Conservation (phyloP, 1,140 invertebrate species). For the Pachyrhynchus sulphureomaculatus region DNA sequence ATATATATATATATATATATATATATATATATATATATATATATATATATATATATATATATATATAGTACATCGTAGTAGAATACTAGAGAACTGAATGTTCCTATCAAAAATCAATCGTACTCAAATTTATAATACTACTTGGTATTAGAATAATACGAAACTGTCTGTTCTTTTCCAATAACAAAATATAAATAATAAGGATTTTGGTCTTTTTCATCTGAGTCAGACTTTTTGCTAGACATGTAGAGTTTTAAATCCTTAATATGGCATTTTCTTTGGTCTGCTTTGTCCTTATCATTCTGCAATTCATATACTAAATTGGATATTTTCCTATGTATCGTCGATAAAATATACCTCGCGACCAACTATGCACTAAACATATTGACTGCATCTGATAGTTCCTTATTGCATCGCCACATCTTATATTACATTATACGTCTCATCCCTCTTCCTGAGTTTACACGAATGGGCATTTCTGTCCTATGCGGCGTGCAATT, state of each 20-base stretch:
- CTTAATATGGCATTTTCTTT: constrained; percentile 15
- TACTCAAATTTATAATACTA: too few species aligned
- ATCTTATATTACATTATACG: constrained; percentile 1
- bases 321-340: neutral
- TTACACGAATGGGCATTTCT: constrained; percentile 18
- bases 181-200: too few species aligned
- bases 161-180: too few species aligned
- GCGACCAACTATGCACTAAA: constrained; percentile 18
- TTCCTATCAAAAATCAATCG: too few species aligned
- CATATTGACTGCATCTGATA: constrained; percentile 11
- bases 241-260: constrained; percentile 16
- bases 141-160: too few species aligned
- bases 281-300: neutral
- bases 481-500: constrained; percentile 14
- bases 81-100: too few species aligned
- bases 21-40: too few species aligned
- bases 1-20: too few species aligned
- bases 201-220: too few species aligned
- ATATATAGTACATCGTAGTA: too few species aligned
- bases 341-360: constrained; percentile 5
- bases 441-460: constrained; percentile 13
- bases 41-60: too few species aligned
- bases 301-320: constrained; percentile 13
- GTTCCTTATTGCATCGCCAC: constrained; percentile 19
- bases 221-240: too few species aligned